Evolutionary conservation across 1,140 invertebrate genomes (phyloP), one percentile per base, ranked within the genome.

Genomic region (Drosophila parabipectinata): DNA sequence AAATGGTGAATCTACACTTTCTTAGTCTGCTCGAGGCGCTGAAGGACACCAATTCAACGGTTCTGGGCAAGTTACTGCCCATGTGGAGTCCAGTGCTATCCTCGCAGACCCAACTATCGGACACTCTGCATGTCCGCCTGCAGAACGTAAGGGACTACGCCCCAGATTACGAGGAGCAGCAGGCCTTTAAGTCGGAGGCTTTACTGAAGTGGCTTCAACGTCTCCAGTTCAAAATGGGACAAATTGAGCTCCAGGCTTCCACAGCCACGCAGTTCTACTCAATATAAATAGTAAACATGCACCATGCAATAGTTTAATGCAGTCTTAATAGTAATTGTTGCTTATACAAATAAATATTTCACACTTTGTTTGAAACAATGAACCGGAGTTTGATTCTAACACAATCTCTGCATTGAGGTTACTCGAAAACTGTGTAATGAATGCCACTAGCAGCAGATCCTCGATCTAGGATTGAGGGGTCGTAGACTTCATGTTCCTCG

Each of bases 1-100:
- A 99, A 93, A 99, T 98, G 94, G 98, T 99, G 4, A 99, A 98
- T 92, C 93, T 99, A 0, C 98, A 99, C 91, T 99, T 99, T 92
- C 92, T 99, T 51, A 98, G 96, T 90, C 93, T 99, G 47, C 94
- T 99, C 91, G 99, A 99, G 93, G 97, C 98, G 0, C 93, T 99
- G 5, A 94, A 99, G 76, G 98, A 99, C 92, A 98, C 98, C 80
- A 97, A 98, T 92, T 98, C 98, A 1, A 97, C 97, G 18, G 95
- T 99, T 15, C 93, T 99, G 4, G 95, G 95, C 75, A 97, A 97
- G 93, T 92, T 98, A 68, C 92, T 98, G 77, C 96, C 97, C 9
- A 92, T 97, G 18, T 98, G 96, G 97, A 97, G 96, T 63, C 97
- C 98, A 0, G 97, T 99, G 30, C 93, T 99, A 3, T 97, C 96